Conservation (phyloP, 2,888 invertebrate genomes). For the Prenolepis imparis region DNA sequence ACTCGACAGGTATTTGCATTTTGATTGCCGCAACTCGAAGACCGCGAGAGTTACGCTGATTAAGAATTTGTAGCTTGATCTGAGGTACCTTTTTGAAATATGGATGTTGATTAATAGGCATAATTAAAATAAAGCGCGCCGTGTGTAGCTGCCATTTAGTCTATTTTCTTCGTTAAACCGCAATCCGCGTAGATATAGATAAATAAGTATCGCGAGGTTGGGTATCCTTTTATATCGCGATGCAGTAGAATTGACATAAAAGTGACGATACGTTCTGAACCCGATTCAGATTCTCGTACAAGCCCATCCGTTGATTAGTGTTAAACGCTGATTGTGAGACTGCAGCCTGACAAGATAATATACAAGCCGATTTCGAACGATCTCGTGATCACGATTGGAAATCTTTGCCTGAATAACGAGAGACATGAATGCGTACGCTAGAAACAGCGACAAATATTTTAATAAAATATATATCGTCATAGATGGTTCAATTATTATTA, state of each 20-base stretch:
- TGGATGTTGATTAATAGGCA: slow-evolving; percentile 41
- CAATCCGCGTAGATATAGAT: slow-evolving; percentile 8
- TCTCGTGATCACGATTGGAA: slow-evolving; percentile 45
- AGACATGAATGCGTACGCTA: neutral
- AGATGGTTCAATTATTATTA: neutral
- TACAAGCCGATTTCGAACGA: slow-evolving; percentile 14
- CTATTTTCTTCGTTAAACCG: slow-evolving; percentile 50
- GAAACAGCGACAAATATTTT: neutral
- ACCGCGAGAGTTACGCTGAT: slow-evolving; percentile 42
- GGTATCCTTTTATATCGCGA: slow-evolving; percentile 25
- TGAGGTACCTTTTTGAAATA: slow-evolving; percentile 48
- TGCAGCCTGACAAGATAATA: slow-evolving; percentile 36
- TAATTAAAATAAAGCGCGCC: slow-evolving; percentile 45
- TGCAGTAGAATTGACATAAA: slow-evolving; percentile 13
- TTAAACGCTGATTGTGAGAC: slow-evolving; percentile 18
- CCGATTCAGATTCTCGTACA: slow-evolving; percentile 30
- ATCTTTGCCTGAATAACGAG: slow-evolving; percentile 44
- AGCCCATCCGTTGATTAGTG: slow-evolving; percentile 38
- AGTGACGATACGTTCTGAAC: slow-evolving; percentile 33
- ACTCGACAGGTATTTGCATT: slow-evolving; percentile 41
- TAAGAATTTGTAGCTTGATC: slow-evolving; percentile 50
- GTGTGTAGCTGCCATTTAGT: neutral
- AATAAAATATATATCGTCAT: slow-evolving; percentile 18
- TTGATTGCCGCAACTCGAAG: slow-evolving; percentile 40
- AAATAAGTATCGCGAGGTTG: slow-evolving; percentile 30